These are phyloP conservation scores for Cyphomyrmex costatus DNA, from an alignment of 1,140 invertebrate species.

Conservation along the genomic window DNA sequence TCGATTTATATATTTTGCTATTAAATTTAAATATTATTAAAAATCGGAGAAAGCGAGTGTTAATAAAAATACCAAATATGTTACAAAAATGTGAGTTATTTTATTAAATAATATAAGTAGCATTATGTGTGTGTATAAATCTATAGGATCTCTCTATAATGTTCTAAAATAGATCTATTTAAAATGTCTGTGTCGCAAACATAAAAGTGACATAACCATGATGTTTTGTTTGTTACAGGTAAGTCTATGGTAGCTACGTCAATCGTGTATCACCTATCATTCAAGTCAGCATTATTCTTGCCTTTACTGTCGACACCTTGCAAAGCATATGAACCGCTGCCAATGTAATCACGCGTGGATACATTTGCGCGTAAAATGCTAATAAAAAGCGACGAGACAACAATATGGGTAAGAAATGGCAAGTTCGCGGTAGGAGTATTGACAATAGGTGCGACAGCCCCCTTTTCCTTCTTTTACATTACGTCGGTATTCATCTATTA, in stretches of 20 bases:
- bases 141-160: no score
- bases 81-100: neutral
- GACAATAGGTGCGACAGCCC: constrained; percentile 40
- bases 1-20: neutral
- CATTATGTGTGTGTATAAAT: neutral
- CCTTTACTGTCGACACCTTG: neutral
- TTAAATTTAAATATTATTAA: neutral
- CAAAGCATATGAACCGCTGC: neutral
- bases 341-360: constrained; percentile 1
- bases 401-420: constrained; percentile 8
- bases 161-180: neutral
- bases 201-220: constrained; percentile 48
- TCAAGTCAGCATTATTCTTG: neutral
- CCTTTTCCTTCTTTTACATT: constrained; percentile 79
- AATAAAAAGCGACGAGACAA: constrained; percentile 35
- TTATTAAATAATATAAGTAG: neutral
- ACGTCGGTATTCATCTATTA: constrained; percentile 79
- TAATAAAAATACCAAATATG: neutral
- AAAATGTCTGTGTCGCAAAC: neutral
- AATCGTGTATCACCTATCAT: neutral
- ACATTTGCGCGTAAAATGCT: neutral
- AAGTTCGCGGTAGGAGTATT: neutral
- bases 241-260: constrained; percentile 69
- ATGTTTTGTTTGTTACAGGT: constrained; percentile 77
- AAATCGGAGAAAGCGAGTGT: neutral